Conservation (phyloP, 2,888 invertebrate species). For the Acleris cristana region DNA sequence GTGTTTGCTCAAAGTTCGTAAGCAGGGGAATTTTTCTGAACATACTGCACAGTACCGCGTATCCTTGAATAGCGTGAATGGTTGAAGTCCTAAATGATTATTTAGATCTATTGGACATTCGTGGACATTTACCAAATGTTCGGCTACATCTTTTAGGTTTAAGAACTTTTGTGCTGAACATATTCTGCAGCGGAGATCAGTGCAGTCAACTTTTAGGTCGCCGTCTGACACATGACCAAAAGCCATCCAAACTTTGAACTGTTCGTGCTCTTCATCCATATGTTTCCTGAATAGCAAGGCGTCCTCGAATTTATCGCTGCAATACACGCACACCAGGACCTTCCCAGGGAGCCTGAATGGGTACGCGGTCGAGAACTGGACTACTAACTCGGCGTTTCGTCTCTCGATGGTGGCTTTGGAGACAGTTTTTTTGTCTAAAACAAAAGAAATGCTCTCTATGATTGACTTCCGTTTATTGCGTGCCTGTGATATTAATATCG, state of each 20-base stretch:
- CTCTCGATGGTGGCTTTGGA: constrained; percentile 44
- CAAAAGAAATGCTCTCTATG: constrained; percentile 54
- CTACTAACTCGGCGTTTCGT: constrained; percentile 52
- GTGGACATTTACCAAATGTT: constrained; percentile 53
- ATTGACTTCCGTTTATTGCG: constrained; percentile 37
- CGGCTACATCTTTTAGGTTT: constrained; percentile 47
- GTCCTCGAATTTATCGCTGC: constrained; percentile 47
- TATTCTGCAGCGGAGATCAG: constrained; percentile 54
- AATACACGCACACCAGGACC: constrained; percentile 52
- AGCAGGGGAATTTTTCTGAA: constrained; percentile 49
- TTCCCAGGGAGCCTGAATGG: constrained; percentile 54
- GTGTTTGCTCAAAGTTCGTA: constrained; percentile 55
- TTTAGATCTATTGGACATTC: constrained; percentile 46
- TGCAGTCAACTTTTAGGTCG: constrained; percentile 54
- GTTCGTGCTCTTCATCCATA: constrained; percentile 51
- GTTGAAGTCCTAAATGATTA: constrained; percentile 52
- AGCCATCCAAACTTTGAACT: constrained; percentile 46
- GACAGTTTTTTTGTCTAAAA: constrained; percentile 54
- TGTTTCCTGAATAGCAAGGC: constrained; percentile 52
- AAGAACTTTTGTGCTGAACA: constrained; percentile 45
- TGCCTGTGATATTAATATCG: background rate
- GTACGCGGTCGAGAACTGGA: constrained; percentile 54
- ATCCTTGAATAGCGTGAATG: constrained; percentile 52
- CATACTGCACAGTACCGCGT: constrained; percentile 52
- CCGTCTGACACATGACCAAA: constrained; percentile 48